Base-by-base conservation (phyloP, 2,797 vertebrate species). In the Hydrolagus colliei region DNA sequence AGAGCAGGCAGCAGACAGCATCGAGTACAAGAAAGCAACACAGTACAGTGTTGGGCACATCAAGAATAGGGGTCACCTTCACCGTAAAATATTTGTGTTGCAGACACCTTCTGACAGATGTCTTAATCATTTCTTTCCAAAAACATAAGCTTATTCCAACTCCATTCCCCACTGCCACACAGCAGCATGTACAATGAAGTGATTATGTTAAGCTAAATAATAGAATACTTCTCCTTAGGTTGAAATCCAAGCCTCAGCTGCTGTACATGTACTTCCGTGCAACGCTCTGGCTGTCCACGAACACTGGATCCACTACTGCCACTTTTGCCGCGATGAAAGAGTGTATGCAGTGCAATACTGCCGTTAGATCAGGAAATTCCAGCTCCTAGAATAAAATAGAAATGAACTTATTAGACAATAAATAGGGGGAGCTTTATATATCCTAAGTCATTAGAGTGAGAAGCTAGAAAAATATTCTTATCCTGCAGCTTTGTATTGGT, bases 251-350 rank as follows among this genome's bases (percentile, higher is more conserved):
- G 90, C 27, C 88, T 94, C 92, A 96, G 90, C 93, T 93, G 93
- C 92, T 96, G 82, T 90, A 91, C 90, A 90, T 91, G 87, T 94
- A 93, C 91, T 94, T 96, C 90, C 95, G 93, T 87, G 93, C 89
- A 88, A 95, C 89, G 89, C 93, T 95, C 89, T 96, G 96, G 90
- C 92, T 94, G 91, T 94, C 94, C 90, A 96, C 90, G 87, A 96
- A 98, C n/a, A 93, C 89, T 0, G 97, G 96, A 91, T 98, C 97
- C 95, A 97, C 91, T 67, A 96, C 95, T 89, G 97, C 96, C 93
- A 98, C 96, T 92, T 96, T 98, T 89, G 97, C 96, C 85, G 96
- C 96, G 63, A 98, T 95, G 92, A 98, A 98, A 87, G 97, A 95
- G 88, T 97, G 97, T 85, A 98, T 94, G 86, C 97, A 98, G 88